Base-by-base conservation (phyloP, 2,888 invertebrate genomes). In the Pandemis cinnamomeana region DNA sequence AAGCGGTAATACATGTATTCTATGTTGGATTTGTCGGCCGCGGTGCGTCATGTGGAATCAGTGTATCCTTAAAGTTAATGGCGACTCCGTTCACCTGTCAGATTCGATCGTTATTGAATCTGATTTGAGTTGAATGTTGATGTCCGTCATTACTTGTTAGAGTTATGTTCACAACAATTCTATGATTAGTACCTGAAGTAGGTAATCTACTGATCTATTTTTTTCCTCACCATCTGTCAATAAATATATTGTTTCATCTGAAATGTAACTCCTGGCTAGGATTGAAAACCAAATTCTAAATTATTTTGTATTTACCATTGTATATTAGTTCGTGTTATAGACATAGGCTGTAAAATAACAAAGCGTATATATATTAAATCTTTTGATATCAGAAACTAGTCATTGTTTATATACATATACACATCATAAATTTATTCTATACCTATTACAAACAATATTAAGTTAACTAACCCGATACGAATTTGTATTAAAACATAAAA, bases 401-500 rank as follows among this genome's bases (percentile, higher is more conserved):
- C 15, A 68, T 58, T 58, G 67, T 58, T 68, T 53, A 63, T 71
- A 55, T 60, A 67, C 66, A 71, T 71, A 66, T 64, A 53, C 58
- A 71, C 55, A 20, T 41, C 20, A 66, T 61, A 67, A 67, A 66
- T 74, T 64, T 72, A 71, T 42, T 70, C 48, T 75, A 86, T 55
- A 15, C 20, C 27, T 85, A 87, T 87, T 88, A 88, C 88, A 87
- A 89, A 88, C 79, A 83, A 86, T 86, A 83, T 83, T 84, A 86
- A 87, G 86, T 84, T 78, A 84, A 91, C 92, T 92, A 92, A 93
- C 93, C 88, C 85, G 78, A 84, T 82, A 84, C 83, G 87, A 89
- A 91, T 91, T 92, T 92, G 82, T 91, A 93, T 93, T 93, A 94
- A 94, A 94, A 88, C 86, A 87, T 92, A 91, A 93, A 93, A 92